A percentile compares a stretch with the other conserved stretches of the same genome.
phyloP scores from a whole-genome alignment of 2,888 invertebrate genomes.

The Heliconius sara region DNA sequence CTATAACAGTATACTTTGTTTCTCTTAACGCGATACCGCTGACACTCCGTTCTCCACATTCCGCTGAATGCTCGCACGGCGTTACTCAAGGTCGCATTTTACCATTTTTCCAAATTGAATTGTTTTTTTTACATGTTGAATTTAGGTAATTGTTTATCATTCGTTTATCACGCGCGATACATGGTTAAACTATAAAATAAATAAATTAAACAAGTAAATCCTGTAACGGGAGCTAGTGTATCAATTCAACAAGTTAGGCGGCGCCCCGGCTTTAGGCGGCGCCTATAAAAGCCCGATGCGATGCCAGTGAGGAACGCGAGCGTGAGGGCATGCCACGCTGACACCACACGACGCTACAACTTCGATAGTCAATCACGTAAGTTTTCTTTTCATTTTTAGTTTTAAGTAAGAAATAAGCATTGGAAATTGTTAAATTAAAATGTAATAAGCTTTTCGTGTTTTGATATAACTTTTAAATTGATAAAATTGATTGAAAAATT shows the following conservation, averaged over 20 bases:
- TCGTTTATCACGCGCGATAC: background rate
- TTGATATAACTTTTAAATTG: too few relatives aligned
- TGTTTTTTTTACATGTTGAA: too few relatives aligned
- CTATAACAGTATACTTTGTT: too few relatives aligned
- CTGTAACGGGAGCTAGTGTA: background rate
- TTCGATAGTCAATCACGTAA: conserved; percentile 34
- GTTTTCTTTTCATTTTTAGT: conserved; percentile 21
- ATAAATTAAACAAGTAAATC: background rate
- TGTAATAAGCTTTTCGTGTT: too few relatives aligned
- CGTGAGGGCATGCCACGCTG: conserved; percentile 46
- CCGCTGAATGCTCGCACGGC: too few relatives aligned
- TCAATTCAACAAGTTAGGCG: conserved; percentile 45
- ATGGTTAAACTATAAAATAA: background rate
- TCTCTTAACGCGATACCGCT: too few relatives aligned
- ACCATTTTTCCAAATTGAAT: too few relatives aligned
- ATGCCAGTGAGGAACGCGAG: conserved; percentile 44
- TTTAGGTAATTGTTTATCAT: too few relatives aligned
- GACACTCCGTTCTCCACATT: too few relatives aligned
- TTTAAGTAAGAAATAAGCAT: background rate
- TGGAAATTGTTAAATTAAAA: background rate
- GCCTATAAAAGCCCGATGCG: conserved; percentile 49
- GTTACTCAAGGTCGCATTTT: too few relatives aligned
- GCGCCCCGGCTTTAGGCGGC: conserved; percentile 50
- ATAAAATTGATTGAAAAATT: too few relatives aligned
- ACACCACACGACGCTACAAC: conserved; percentile 18